A percentile compares a stretch with the other conserved stretches of the same genome.
Conservation (phyloP, 2,888 invertebrate genomes). For the Pristionchus exspectatus region DNA sequence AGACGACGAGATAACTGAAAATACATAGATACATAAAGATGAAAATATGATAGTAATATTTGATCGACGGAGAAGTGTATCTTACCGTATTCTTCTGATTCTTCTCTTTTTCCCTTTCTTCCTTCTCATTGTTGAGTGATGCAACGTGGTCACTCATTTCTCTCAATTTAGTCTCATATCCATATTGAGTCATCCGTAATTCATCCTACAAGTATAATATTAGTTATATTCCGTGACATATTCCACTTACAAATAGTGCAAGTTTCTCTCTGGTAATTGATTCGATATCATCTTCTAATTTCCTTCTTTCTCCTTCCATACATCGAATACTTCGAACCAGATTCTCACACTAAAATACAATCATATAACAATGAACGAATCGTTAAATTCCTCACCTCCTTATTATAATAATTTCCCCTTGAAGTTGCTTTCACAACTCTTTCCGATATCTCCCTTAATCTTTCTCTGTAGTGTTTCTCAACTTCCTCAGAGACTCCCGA, state of each 20-base stretch:
- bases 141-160: constrained; percentile 89
- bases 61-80: background rate
- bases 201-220: constrained; percentile 83
- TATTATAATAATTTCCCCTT: constrained; percentile 51
- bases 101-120: constrained; percentile 54
- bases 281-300: constrained; percentile 41
- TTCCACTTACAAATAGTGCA: constrained; percentile 11
- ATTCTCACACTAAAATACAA: constrained; percentile 27
- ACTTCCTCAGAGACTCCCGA: background rate
- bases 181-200: constrained; percentile 83
- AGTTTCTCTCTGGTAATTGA: constrained; percentile 24
- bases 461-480: constrained; percentile 28
- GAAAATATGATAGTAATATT: no score
- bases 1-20: constrained; percentile 51
- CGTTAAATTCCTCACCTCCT: constrained; percentile 10
- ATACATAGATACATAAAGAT: background rate
- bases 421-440: background rate
- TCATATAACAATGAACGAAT: background rate
- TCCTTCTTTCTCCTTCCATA: constrained; percentile 17
- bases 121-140: constrained; percentile 85
- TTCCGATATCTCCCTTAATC: constrained; percentile 31
- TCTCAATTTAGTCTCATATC: constrained; percentile 86
- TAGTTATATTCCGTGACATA: background rate
- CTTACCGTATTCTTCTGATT: constrained; percentile 51
- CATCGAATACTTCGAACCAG: constrained; percentile 45